These are phyloP conservation scores for Umimayanthus kanabou DNA, from an alignment of 92 coral and sea anemone species.

Conservation along the genomic window DNA sequence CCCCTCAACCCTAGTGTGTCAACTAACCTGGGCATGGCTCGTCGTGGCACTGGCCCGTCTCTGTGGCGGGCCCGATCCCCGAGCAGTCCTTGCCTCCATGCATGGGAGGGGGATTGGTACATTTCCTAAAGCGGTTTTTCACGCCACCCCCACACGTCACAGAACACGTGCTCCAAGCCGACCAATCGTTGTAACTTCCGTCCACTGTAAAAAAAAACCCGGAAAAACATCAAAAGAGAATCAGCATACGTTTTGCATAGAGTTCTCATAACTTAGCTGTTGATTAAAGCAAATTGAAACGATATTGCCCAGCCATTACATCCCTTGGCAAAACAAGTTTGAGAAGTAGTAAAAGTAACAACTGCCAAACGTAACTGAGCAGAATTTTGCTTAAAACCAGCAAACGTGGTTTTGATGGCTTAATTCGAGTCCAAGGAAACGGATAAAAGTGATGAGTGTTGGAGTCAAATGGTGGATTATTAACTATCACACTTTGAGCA, in stretches of 20 bases:
- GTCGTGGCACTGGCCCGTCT: constrained; percentile 84
- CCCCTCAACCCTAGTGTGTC: not conserved
- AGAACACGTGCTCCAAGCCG: constrained; percentile 96
- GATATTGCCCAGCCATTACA: not conserved
- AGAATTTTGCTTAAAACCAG: not conserved
- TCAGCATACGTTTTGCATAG: not conserved
- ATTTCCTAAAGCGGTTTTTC: constrained; percentile 82
- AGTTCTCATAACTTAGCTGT: not conserved
- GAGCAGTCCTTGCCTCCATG: constrained; percentile 96
- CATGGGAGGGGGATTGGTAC: constrained; percentile 85
- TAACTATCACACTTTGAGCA: not conserved
- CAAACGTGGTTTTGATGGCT: not conserved
- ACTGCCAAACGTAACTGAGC: not conserved
- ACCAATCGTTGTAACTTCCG: constrained; percentile 90
- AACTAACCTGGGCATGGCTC: constrained; percentile 92
- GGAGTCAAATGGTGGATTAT: not conserved
- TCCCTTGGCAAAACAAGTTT: not conserved
- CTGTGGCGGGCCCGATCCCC: constrained; percentile 85
- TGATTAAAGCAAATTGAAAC: not conserved
- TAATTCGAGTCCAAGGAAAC: not conserved
- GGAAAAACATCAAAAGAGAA: not conserved
- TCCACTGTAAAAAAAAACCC: constrained; percentile 64
- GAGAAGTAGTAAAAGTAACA: too few species aligned
- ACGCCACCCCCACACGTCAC: constrained; percentile 95
- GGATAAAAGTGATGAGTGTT: not conserved